phyloP scores from a whole-genome alignment of 2,113 vertebrate genomes.

The Cepphus grylle region DNA sequence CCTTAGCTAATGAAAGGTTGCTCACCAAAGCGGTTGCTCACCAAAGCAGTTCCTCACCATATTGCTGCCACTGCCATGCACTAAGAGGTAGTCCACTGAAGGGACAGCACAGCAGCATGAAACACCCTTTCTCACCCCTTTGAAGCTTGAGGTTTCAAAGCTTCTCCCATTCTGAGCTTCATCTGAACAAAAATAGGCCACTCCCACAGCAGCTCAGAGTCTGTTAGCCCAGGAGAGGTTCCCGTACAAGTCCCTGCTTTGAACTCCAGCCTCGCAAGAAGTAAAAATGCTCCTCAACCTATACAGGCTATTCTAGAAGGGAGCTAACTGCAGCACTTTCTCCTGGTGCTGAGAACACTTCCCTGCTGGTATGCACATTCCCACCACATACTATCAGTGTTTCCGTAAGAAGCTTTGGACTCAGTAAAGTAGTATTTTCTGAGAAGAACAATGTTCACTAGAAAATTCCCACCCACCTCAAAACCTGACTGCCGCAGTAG shows the following conservation, averaged over 20 bases:
- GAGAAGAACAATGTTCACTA: neutral
- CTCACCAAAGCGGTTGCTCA: neutral
- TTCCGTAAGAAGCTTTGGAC: neutral
- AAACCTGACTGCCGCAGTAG: neutral
- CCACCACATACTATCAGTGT: neutral
- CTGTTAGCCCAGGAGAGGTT: neutral
- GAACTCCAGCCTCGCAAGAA: neutral
- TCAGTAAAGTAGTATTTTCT: neutral
- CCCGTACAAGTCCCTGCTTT: neutral
- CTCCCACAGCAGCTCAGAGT: neutral
- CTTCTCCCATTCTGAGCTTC: neutral
- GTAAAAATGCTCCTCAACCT: neutral
- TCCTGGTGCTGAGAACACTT: neutral
- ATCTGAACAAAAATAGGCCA: neutral
- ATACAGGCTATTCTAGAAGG: neutral
- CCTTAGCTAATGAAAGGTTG: neutral
- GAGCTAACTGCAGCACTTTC: neutral
- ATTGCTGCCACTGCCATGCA: neutral
- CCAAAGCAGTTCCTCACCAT: neutral
- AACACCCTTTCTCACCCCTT: neutral
- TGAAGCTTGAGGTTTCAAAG: neutral
- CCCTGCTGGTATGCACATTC: neutral
- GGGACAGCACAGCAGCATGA: neutral
- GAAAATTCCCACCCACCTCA: conserved; percentile 15
- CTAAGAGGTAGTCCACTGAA: neutral